Evolutionary conservation across 2,797 vertebrate genomes (phyloP).

Genomic region (Liparis tanakae): DNA sequence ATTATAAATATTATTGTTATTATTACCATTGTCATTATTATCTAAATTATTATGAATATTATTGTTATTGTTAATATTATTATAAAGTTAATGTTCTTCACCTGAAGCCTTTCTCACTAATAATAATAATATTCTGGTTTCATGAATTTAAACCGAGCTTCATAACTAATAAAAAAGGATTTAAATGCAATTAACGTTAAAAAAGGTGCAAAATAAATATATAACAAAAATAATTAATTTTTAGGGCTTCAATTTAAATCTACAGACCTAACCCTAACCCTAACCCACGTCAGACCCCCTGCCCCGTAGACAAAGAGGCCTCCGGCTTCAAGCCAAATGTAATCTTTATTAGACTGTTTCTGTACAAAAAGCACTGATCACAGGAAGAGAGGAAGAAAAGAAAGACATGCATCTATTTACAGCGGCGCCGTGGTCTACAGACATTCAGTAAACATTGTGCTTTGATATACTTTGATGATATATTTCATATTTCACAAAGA

Average conservation of each 20-base stretch:
- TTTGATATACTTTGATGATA: constrained; percentile 88
- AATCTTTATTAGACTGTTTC: constrained; percentile 88
- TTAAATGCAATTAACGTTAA: background rate
- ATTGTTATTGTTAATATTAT: no score
- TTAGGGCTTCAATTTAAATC: background rate
- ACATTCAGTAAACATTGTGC: constrained; percentile 88
- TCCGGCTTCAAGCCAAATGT: constrained; percentile 78
- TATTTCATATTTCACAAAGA: constrained; percentile 87
- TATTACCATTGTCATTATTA: no score
- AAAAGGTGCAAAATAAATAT: background rate
- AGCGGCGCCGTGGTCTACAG: constrained; percentile 83
- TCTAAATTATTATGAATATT: no score
- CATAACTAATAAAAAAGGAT: no score
- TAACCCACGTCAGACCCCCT: no score
- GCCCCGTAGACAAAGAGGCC: no score
- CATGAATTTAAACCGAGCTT: background rate
- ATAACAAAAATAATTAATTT: no score
- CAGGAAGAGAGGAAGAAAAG: constrained; percentile 66
- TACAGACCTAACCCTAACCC: no score
- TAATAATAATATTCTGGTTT: no score
- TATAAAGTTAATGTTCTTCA: background rate
- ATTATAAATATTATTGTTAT: no score
- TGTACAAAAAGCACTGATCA: constrained; percentile 88
- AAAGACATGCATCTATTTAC: constrained; percentile 86
- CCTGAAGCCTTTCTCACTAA: background rate